phyloP scores from a whole-genome alignment of 2,113 vertebrate genomes.

The Colistium nudipinnis region DNA sequence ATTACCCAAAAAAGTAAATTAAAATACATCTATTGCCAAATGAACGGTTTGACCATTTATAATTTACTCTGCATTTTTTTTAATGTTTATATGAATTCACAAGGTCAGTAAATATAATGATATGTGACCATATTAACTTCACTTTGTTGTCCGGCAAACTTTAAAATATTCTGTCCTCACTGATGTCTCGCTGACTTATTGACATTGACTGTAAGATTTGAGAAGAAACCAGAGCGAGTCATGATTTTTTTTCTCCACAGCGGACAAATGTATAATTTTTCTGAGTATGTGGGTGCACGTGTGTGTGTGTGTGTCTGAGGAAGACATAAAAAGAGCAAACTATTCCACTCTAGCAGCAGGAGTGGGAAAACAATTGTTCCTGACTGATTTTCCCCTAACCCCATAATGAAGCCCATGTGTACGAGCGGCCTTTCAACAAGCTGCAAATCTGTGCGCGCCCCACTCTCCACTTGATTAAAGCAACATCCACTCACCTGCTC shows the following conservation, averaged over 20 bases:
- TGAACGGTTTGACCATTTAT: too few relatives aligned
- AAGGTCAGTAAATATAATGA: too few relatives aligned
- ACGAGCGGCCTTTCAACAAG: constrained; percentile 81
- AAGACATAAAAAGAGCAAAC: constrained; percentile 49
- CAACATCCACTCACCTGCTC: constrained; percentile 81
- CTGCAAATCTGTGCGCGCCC: constrained; percentile 79
- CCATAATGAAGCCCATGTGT: constrained; percentile 86
- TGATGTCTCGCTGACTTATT: constrained; percentile 23
- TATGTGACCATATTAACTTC: constrained; percentile 4
- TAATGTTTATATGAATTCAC: too few relatives aligned
- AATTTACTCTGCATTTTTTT: too few relatives aligned
- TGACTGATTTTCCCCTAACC: constrained; percentile 84
- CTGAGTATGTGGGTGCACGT: constrained; percentile 10
- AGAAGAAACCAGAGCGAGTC: constrained; percentile 9
- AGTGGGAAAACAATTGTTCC: constrained; percentile 86
- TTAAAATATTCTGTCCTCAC: constrained; percentile 11
- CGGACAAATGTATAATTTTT: constrained; percentile 62
- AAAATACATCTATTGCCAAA: too few relatives aligned
- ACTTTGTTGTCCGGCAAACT: constrained; percentile 9
- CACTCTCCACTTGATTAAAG: constrained; percentile 85
- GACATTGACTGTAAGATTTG: constrained; percentile 4
- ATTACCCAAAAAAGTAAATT: too few relatives aligned
- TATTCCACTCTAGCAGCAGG: constrained; percentile 74
- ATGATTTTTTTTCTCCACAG: constrained; percentile 9
- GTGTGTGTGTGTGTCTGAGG: constrained; percentile 5